A percentile compares a stretch with the other conserved stretches of the same genome.
Conservation (phyloP, 2,888 invertebrate species). For the Pseudanteris insignis region DNA sequence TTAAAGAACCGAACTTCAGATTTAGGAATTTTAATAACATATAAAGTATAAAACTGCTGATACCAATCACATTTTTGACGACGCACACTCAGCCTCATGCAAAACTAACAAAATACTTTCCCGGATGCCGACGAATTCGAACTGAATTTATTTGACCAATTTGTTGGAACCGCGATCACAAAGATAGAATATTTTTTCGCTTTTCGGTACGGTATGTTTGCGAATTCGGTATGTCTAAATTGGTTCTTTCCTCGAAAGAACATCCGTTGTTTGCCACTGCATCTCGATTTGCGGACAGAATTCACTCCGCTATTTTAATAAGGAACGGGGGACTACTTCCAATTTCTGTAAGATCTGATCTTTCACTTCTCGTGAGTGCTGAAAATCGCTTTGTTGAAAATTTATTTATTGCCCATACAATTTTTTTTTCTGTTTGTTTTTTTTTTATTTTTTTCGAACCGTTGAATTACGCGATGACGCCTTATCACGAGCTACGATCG, state of each 20-base stretch:
- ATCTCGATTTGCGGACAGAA: slow-evolving; percentile 54
- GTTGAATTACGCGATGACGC: slow-evolving; percentile 10
- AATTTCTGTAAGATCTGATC: slow-evolving; percentile 49
- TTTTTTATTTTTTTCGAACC: too few relatives aligned
- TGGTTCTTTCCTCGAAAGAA: slow-evolving; percentile 49
- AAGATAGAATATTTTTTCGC: slow-evolving; percentile 44
- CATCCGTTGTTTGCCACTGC: slow-evolving; percentile 49
- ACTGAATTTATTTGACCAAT: slow-evolving; percentile 54
- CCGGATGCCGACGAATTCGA: slow-evolving; percentile 36
- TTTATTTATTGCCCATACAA: slow-evolving; percentile 30
- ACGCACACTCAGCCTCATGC: slow-evolving; percentile 29
- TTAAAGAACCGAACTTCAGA: slow-evolving; percentile 13
- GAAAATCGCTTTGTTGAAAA: slow-evolving; percentile 37
- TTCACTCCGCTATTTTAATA: slow-evolving; percentile 55
- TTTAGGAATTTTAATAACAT: slow-evolving; percentile 34
- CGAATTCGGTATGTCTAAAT: slow-evolving; percentile 57
- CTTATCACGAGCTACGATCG: slow-evolving; percentile 3
- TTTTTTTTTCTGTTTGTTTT: too few relatives aligned
- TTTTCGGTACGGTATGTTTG: slow-evolving; percentile 47
- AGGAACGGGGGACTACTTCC: slow-evolving; percentile 50
- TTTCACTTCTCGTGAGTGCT: slow-evolving; percentile 30
- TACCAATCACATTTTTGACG: slow-evolving; percentile 32
- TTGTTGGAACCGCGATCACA: slow-evolving; percentile 54
- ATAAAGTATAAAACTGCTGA: slow-evolving; percentile 24
- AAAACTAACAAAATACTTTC: slow-evolving; percentile 41